phyloP scores from a whole-genome alignment of 2,888 invertebrate genomes.

The Adineta ricciae region DNA sequence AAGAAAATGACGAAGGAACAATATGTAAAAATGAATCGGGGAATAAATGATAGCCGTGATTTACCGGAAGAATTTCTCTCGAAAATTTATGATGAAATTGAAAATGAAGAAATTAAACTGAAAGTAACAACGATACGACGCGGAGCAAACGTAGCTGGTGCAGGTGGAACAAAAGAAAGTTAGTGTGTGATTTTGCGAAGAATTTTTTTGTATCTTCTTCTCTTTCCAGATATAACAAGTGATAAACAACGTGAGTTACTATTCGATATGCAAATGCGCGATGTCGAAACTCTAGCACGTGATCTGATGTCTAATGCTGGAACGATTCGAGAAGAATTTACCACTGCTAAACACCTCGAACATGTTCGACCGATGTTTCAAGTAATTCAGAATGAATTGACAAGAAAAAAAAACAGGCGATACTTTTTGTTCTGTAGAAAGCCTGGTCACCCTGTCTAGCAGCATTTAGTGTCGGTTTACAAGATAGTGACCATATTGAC shows the following conservation, averaged over 20 bases:
- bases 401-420: too few species aligned
- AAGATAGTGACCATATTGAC: conserved; percentile 92
- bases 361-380: conserved; percentile 99
- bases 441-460: conserved; percentile 98
- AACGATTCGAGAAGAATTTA: conserved; percentile 88
- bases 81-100: conserved; percentile 95
- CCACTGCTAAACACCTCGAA: conserved; percentile 90
- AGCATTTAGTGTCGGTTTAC: conserved; percentile 91
- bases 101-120: conserved; percentile 56
- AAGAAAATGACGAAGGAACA: conserved; percentile 99
- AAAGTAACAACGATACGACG: conserved; percentile 40
- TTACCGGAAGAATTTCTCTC: conserved; percentile 91
- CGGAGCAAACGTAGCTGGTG: background rate
- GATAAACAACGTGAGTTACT: conserved; percentile 81
- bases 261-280: conserved; percentile 98
- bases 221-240: conserved; percentile 58
- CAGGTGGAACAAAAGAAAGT: background rate
- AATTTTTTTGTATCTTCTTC: too few species aligned
- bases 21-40: conserved; percentile 91
- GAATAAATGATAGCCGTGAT: conserved; percentile 94
- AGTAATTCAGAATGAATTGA: conserved; percentile 44
- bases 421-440: conserved; percentile 38
- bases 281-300: conserved; percentile 88
- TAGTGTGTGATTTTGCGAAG: too few species aligned
- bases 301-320: conserved; percentile 84